phyloP scores from a whole-genome alignment of 2,888 invertebrate genomes.

The Aethes cnicana region DNA sequence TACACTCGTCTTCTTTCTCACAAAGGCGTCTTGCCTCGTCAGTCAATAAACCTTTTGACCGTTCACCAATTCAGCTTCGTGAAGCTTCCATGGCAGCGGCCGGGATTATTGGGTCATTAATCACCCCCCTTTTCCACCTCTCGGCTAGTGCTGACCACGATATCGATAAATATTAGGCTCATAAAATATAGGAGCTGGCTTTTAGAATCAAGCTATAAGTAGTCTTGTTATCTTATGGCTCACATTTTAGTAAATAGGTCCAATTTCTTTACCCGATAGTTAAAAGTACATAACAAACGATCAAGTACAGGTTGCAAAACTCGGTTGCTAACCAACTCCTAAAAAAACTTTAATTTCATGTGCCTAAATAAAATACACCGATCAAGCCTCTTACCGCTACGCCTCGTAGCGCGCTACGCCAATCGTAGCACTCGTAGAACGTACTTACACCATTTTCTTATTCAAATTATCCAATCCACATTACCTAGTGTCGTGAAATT shows the following conservation, averaged over 20 bases:
- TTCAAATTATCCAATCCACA: too few species aligned
- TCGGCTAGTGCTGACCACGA: conserved; percentile 35
- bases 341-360: too few species aligned
- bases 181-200: too few species aligned
- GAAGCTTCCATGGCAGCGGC: conserved; percentile 71
- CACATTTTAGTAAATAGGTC: too few species aligned
- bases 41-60: conserved; percentile 82
- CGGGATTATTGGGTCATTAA: conserved; percentile 80
- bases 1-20: conserved; percentile 17
- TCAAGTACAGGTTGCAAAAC: not conserved
- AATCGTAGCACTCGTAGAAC: not conserved
- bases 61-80: conserved; percentile 81
- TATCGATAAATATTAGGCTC: conserved; percentile 45
- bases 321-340: too few species aligned
- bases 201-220: too few species aligned
- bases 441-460: not conserved
- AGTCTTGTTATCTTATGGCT: too few species aligned
- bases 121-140: conserved; percentile 63
- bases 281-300: too few species aligned
- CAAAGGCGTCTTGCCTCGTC: conserved; percentile 55
- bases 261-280: too few species aligned
- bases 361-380: too few species aligned
- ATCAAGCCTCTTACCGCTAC: too few species aligned
- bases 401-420: not conserved
- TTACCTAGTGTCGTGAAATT: too few species aligned